Base-by-base conservation (phyloP, 1,140 invertebrate species). In the Heliconius congener region DNA sequence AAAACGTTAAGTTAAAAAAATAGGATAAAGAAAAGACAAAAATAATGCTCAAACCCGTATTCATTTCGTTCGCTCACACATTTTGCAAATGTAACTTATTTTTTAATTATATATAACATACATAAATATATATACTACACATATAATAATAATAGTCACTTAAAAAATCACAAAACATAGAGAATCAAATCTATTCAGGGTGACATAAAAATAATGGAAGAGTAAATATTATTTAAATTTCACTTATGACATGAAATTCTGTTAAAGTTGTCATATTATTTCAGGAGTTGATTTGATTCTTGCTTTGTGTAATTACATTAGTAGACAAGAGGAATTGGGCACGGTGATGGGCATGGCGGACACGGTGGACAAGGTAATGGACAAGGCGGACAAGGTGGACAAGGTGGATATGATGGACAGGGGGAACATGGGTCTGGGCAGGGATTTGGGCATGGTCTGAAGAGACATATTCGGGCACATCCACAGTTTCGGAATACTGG, bases 21-120 rank as follows among this genome's bases (percentile, higher is more conserved):
- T 23, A 23, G 52, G 23, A 42, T 71, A 52, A 72, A 72, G 52
- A 70, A 80, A 80, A 72, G n/a, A 42, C 39, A 9, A 52, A 66
- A 18, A 66, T 1, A 73, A 74, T 85, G 82, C 75, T 77, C 37
- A 84, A 81, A 87, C 85, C 82, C 85, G 83, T 86, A 79, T 86
- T 74, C 86, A 87, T 87, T 88, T 85, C 77, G 74, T 87, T 83
- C 76, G 79, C 73, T 83, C 79, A 83, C 71, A 84, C 82, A 83
- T 76, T 83, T 81, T 89, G 84, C 87, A 90, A 91, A 89, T 81
- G 82, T 84, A 84, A 81, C 79, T 85, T 83, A 86, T 60, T 37
- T 46, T 71, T 75, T 6, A 66, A 74, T 71, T 23, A 11, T 66
- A 16, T 30, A 18, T 73, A 30, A 72, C 37, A 71, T 37, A 27